Evolutionary conservation across 2,113 vertebrate genomes (phyloP).

Genomic region (Theristicus caerulescens): DNA sequence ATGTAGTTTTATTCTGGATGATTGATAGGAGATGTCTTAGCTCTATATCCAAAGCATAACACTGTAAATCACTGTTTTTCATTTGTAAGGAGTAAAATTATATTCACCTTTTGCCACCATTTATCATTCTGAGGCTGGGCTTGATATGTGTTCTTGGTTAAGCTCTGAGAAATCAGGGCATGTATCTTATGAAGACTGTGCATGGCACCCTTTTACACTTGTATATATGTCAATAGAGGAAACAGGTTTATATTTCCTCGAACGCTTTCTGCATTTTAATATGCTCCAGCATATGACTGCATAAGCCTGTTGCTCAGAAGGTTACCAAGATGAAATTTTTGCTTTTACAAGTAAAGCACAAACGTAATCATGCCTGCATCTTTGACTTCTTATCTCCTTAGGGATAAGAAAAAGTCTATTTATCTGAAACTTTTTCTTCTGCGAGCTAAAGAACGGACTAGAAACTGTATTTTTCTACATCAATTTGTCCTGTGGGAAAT

Average conservation of each 20-base stretch:
- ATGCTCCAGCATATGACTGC: background rate
- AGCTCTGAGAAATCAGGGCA: background rate
- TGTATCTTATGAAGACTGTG: background rate
- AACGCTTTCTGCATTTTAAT: constrained; percentile 15
- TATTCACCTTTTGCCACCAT: constrained; percentile 37
- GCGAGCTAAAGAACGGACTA: background rate
- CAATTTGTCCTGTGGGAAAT: background rate
- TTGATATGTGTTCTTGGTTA: constrained; percentile 6
- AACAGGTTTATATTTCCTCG: background rate
- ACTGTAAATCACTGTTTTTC: constrained; percentile 60
- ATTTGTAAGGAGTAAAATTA: constrained; percentile 46
- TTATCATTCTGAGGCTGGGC: constrained; percentile 38
- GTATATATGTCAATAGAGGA: background rate
- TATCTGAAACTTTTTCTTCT: background rate
- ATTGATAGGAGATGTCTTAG: constrained; percentile 31
- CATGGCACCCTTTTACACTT: background rate
- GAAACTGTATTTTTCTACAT: background rate
- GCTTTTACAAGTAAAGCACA: background rate
- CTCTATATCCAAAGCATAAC: background rate
- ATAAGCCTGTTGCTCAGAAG: background rate
- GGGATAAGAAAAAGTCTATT: background rate
- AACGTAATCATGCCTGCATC: background rate
- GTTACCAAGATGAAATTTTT: background rate
- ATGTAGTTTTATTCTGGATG: constrained; percentile 11
- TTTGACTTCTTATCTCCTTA: constrained; percentile 3